Evolutionary conservation across 2,888 invertebrate genomes (phyloP).

Genomic region (Aporophyla lueneburgensis): DNA sequence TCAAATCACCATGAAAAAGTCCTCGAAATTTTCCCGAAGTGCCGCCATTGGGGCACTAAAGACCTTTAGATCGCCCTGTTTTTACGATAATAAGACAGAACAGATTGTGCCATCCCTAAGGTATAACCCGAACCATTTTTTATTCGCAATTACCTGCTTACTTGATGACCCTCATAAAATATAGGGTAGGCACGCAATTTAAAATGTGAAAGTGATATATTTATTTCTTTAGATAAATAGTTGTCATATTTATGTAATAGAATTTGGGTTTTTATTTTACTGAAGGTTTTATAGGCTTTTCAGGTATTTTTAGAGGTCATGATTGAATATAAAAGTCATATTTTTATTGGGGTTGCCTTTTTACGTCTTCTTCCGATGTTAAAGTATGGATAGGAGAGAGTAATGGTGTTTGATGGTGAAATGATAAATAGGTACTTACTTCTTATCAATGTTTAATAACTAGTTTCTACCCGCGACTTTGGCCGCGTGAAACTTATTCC

Average conservation of each 20-base stretch:
- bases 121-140: conserved; percentile 64
- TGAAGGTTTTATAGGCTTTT: conserved; percentile 9
- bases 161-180: conserved; percentile 63
- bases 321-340: conserved; percentile 11
- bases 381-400: not conserved
- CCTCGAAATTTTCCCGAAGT: conserved; percentile 16
- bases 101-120: conserved; percentile 67
- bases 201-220: conserved; percentile 46
- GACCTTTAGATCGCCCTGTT: conserved; percentile 64
- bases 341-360: conserved; percentile 19
- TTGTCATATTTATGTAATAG: conserved; percentile 30
- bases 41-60: conserved; percentile 54
- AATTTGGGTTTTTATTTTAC: conserved; percentile 22
- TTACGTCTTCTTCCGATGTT: not conserved
- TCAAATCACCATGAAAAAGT: conserved; percentile 58
- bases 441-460: too few relatives aligned
- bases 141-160: conserved; percentile 68
- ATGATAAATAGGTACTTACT: too few relatives aligned
- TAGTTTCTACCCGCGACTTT: too few relatives aligned
- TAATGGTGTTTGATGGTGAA: not conserved
- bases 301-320: conserved; percentile 13
- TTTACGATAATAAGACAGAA: conserved; percentile 69
- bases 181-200: conserved; percentile 61
- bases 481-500: too few relatives aligned
- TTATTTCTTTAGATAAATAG: conserved; percentile 49